phyloP scores from a whole-genome alignment of 1,140 invertebrate species.

The Kradibia gibbosae region DNA sequence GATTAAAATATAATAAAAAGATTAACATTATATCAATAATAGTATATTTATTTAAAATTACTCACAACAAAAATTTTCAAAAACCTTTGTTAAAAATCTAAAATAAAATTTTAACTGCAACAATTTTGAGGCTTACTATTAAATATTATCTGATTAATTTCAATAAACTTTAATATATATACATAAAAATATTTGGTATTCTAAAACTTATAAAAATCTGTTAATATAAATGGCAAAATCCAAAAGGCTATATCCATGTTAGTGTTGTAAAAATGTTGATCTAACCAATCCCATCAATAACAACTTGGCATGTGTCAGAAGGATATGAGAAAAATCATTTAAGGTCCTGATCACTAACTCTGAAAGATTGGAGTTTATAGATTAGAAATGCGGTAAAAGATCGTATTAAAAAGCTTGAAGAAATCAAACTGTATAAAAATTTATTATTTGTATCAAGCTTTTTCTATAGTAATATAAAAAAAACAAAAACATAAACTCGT shows the following conservation, averaged over 20 bases:
- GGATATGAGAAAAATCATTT: constrained; percentile 23
- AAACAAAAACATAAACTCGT: background rate
- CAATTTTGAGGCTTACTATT: no score
- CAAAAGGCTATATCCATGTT: background rate
- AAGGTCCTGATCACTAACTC: background rate
- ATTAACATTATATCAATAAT: no score
- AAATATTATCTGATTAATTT: no score
- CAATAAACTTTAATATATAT: no score
- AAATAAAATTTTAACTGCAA: no score
- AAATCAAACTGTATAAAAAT: background rate
- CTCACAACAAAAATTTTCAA: no score
- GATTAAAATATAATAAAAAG: no score
- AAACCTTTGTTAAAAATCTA: no score
- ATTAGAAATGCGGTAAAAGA: background rate
- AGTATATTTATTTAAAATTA: no score
- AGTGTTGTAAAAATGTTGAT: background rate
- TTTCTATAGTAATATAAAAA: background rate
- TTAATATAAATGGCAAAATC: background rate
- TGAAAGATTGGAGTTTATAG: background rate
- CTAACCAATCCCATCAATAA: constrained; percentile 8
- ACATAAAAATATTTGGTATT: no score
- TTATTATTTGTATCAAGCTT: background rate
- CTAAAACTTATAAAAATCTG: background rate
- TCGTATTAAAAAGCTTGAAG: background rate
- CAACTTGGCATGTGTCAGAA: constrained; percentile 2